A percentile compares a stretch with the other conserved stretches of the same genome.
phyloP scores from a whole-genome alignment of 2,113 vertebrate genomes.

The Haemorhous mexicanus region DNA sequence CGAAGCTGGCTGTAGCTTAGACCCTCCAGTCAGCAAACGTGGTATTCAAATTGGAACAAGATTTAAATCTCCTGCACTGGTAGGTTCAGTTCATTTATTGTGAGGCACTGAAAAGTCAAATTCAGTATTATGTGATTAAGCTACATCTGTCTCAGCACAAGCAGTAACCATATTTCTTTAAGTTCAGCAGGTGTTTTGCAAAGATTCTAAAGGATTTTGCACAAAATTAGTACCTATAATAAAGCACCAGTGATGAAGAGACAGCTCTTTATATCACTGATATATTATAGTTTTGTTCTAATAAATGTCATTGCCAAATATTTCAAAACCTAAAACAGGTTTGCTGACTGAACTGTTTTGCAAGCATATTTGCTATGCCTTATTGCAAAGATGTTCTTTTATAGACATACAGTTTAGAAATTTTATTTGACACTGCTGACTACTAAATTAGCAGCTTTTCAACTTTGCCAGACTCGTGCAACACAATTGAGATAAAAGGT shows the following conservation, averaged over 20 bases:
- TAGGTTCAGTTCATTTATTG: constrained; percentile 71
- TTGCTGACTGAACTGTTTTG: constrained; percentile 79
- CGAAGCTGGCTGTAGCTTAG: constrained; percentile 30
- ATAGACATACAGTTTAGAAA: constrained; percentile 78
- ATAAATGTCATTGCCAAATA: constrained; percentile 82
- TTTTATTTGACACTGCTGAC: constrained; percentile 79
- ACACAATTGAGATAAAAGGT: constrained; percentile 63
- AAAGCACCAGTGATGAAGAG: constrained; percentile 74
- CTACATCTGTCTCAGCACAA: constrained; percentile 76
- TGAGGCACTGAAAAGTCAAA: constrained; percentile 73
- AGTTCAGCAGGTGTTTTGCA: constrained; percentile 80
- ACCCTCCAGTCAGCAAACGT: not conserved
- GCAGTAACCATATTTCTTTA: constrained; percentile 78
- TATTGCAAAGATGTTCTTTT: constrained; percentile 78
- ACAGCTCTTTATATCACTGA: constrained; percentile 76
- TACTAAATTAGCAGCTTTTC: constrained; percentile 81
- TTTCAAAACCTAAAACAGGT: constrained; percentile 77
- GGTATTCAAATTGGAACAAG: constrained; percentile 62
- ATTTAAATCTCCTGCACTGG: constrained; percentile 62
- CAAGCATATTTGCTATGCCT: constrained; percentile 76
- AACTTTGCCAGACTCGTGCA: constrained; percentile 67
- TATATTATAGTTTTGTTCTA: constrained; percentile 78
- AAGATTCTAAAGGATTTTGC: constrained; percentile 74
- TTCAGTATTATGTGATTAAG: constrained; percentile 79
- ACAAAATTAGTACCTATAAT: constrained; percentile 80